Evolutionary conservation across 2,113 vertebrate species (phyloP).

Genomic region (Chloropsis hardwickii): DNA sequence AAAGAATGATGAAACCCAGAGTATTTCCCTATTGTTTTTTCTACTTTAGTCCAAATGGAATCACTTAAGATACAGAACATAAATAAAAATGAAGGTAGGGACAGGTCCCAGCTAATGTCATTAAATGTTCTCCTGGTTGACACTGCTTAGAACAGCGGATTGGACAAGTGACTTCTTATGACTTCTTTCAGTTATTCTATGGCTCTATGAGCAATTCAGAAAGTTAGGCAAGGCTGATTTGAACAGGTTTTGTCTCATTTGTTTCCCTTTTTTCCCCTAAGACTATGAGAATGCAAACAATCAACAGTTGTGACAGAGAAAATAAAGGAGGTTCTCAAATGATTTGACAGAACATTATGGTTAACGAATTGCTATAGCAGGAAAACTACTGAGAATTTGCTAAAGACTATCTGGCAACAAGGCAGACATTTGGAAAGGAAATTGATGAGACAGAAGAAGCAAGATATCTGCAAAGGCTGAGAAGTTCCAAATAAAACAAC

Average conservation of each 20-base stretch:
- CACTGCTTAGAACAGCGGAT: not conserved
- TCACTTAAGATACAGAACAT: not conserved
- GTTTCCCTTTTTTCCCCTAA: not conserved
- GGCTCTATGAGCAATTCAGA: not conserved
- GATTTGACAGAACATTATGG: not conserved
- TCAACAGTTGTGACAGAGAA: not conserved
- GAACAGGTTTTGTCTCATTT: not conserved
- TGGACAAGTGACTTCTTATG: not conserved
- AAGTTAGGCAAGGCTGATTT: not conserved
- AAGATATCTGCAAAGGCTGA: not conserved
- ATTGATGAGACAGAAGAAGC: not conserved
- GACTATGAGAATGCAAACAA: not conserved
- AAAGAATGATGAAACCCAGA: constrained; percentile 25
- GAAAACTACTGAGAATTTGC: not conserved
- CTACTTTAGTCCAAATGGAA: not conserved
- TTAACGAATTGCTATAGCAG: not conserved
- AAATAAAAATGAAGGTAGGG: not conserved
- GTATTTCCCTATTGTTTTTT: not conserved
- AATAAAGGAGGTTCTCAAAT: not conserved
- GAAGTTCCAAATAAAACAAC: not conserved
- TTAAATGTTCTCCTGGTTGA: not conserved
- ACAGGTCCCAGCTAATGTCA: not conserved
- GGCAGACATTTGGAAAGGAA: not conserved
- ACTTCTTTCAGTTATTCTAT: not conserved
- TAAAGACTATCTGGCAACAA: not conserved